Base-by-base conservation (phyloP, 2,888 invertebrate genomes). In the Mayetiola destructor region DNA sequence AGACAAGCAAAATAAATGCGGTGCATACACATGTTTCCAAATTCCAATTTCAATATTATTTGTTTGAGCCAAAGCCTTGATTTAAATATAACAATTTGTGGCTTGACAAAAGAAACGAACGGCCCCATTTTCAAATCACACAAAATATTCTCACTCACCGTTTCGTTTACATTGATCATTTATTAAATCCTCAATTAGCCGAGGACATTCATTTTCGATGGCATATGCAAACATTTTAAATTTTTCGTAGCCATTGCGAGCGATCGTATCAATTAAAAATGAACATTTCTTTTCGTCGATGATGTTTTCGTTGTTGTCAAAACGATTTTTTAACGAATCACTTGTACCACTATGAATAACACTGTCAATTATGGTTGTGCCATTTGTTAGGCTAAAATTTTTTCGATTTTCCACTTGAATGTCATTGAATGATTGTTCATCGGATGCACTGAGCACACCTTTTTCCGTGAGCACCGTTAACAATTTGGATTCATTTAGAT, bases 401-500 rank as follows among this genome's bases (percentile, higher is more conserved):
- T 27, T 48, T n/a, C 9, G 27, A 57, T 27, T 70, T 14, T 48
- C 48, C 27, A 27, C 14, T 27, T 48, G 48, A 8, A 48, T 23
- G 14, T 48, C 48, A 27, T 6, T 59, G 18, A 70, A 72, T 68
- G 81, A 80, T 62, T 80, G 76, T 64, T 81, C 80, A 63, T 77
- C 76, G 61, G 48, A 8, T 27, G 80, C 72, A 64, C 74, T 79
- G 60, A 82, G 75, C 61, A 82, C 75, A 55, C 80, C 79, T 65
- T 80, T 81, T 67, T 81, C 81, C 57, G 81, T 80, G 59, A 82
- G 73, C 61, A 79, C 77, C 60, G 79, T 77, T 62, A 82, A 66
- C 56, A 82, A 71, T 68, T 81, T 79, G 60, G 81, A 80, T 62
- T 78, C 77, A 65, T 76, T 75, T 63, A 81, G 68, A 73, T 81